phyloP scores from a whole-genome alignment of 2,888 invertebrate species.

The Drosophila nigritarsus region DNA sequence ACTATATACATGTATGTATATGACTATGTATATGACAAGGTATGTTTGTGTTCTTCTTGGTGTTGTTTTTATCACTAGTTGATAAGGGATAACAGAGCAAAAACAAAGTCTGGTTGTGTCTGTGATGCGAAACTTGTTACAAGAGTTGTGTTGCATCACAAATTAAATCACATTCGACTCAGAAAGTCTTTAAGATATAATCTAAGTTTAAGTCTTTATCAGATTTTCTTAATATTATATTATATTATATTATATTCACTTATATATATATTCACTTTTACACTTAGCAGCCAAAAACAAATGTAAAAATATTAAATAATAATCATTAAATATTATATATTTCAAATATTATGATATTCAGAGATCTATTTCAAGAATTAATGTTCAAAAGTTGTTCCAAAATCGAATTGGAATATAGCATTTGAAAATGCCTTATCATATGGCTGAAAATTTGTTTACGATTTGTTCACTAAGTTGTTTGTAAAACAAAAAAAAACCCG shows the following conservation, averaged over 20 bases:
- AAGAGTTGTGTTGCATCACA: neutral
- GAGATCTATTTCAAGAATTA: neutral
- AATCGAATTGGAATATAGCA: neutral
- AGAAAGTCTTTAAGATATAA: too few species aligned
- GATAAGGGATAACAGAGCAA: slow-evolving; percentile 2
- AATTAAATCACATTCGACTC: neutral
- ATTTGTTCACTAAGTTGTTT: too few species aligned
- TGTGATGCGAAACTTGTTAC: neutral
- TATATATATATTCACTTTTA: too few species aligned
- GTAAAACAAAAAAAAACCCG: slow-evolving; percentile 1
- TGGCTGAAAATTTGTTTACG: neutral
- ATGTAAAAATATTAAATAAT: neutral
- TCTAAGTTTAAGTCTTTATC: neutral
- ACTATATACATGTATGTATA: slow-evolving; percentile 1
- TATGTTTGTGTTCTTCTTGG: too few species aligned
- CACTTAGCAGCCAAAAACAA: neutral
- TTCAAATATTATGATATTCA: neutral
- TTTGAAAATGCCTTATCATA: neutral
- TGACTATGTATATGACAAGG: slow-evolving; percentile 18
- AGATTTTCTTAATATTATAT: neutral
- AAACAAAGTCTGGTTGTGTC: neutral
- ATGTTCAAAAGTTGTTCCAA: neutral
- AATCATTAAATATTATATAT: neutral
- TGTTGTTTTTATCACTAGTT: neutral
- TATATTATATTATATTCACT: neutral